Evolutionary conservation across 2,797 vertebrate genomes (phyloP), one percentile per base, ranked within the genome.

Genomic region (Orestias chungarensis): DNA sequence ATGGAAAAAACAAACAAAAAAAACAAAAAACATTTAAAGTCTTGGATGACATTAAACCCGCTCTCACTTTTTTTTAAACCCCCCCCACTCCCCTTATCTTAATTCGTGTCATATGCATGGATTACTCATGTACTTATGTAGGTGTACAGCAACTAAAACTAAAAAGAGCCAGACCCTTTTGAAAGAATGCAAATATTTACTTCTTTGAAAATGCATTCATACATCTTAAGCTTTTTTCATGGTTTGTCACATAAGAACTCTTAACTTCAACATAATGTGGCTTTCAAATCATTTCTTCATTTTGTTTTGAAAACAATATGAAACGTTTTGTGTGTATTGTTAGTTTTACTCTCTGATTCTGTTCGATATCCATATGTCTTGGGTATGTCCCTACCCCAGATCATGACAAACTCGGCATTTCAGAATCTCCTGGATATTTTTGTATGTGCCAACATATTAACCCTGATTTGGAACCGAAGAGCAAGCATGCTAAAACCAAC

Each of bases 1-100:
- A 27, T 14, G 50, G 12, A 52, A 70, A 52, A 70, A 65, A 15
- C 14, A 15, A 20, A 38, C 31, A 31, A 67, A 54, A 72, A 55
- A 64, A 0, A 23, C 20, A 71, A 67, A n/a, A n/a, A n/a, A n/a
- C n/a, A n/a, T n/a, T n/a, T n/a, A n/a, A n/a, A n/a, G n/a, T n/a
- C n/a, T n/a, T n/a, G n/a, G n/a, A n/a, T n/a, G n/a, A n/a, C n/a
- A n/a, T n/a, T n/a, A n/a, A 61, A n/a, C 55, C 33, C n/a, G 2
- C 10, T 11, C 33, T 23, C 38, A 59, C 55, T 23, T 18, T 33
- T 59, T 59, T n/a, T n/a, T n/a, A n/a, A n/a, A n/a, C 55, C 33
- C 55, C 15, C 35, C 18, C 4, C 10, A 17, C 44, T 20, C 20
- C 7, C 46, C 9, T 49, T 49, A 49, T 49, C 4, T 61, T 38